Evolutionary conservation across 2,888 invertebrate species (phyloP), one percentile per base, ranked within the genome.

Genomic region (Thera obeliscata): DNA sequence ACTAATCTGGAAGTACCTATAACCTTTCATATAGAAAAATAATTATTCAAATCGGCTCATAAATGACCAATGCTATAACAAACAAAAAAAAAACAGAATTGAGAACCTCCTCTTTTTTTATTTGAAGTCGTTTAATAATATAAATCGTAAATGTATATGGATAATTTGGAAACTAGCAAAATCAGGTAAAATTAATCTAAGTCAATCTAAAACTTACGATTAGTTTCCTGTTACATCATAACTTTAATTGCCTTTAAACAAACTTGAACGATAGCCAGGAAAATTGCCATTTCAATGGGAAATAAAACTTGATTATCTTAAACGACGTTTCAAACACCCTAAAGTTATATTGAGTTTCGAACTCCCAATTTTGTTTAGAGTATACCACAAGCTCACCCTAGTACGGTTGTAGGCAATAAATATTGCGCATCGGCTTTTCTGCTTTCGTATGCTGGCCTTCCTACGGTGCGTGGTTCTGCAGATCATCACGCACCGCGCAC

Each of bases 261-360:
- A 70, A 73, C 56, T 73, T 73, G 61, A 56, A 60, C 72, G 60
- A 66, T 75, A 70, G 68, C 62, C 61, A 61, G 54, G 69, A 66
- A 73, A 72, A 73, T 72, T 75, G 68, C 59, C 73, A 73, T 67
- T 73, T 73, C 70, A 75, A 72, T 72, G 65, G 66, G 69, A 71
- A 73, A 73, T 75, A 75, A 75, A 75, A 73, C 73, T 71, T 73
- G 69, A 75, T 75, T 73, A 75, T 75, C 75, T 72, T 69, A 73
- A 70, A 69, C 68, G 75, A 72, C 72, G 63, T 72, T 74, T 71
- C 60, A 68, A 73, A 74, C 71, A 67, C 68, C 71, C 68, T 71
- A 60, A 75, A 75, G 72, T 75, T 73, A 73, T 75, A 73, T 73
- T 67, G 73, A 75, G 75, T 75, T 74, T 71, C 61, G 58, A 56